Percentiles rank a stretch among this genome's conserved stretches.
phyloP scores from a whole-genome alignment of 2,888 invertebrate species.

The Aphelenchoides bicaudatus region DNA sequence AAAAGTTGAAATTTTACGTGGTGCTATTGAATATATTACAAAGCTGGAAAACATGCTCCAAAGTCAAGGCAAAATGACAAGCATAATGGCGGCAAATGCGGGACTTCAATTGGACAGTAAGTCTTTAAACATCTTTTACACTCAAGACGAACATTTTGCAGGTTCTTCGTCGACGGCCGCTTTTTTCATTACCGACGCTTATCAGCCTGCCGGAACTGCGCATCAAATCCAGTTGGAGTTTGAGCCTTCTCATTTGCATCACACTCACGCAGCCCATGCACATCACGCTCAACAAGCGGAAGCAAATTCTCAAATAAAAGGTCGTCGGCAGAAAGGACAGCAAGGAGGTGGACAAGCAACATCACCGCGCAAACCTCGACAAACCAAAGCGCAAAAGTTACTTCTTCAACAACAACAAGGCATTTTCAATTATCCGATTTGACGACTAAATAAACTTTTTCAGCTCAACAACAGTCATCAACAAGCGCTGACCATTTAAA shows the following conservation, averaged over 20 bases:
- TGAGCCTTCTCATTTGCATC: no score
- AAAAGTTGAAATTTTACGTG: constrained; percentile 91
- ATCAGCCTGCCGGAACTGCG: background rate
- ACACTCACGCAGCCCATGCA: background rate
- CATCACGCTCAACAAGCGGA: constrained; percentile 5
- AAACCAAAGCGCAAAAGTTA: constrained; percentile 8
- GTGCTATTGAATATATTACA: constrained; percentile 96
- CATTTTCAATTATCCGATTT: no score
- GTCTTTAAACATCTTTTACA: no score
- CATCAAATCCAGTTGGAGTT: no score
- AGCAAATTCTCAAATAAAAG: background rate
- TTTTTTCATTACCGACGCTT: constrained; percentile 2
- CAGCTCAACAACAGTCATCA: no score
- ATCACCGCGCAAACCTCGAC: background rate
- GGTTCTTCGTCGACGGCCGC: background rate
- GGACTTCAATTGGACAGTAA: constrained; percentile 27
- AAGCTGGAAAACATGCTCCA: constrained; percentile 64
- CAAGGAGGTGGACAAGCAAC: background rate
- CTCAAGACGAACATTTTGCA: constrained; percentile 3
- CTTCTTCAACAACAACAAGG: constrained; percentile 12
- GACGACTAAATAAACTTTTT: no score
- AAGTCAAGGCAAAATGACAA: constrained; percentile 56
- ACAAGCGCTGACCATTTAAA: background rate
- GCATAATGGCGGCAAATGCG: constrained; percentile 48
- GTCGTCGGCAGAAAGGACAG: background rate